These are phyloP conservation scores for Halocynthia roretzi DNA, from an alignment of 23 tunicate genomes.

Conservation along the genomic window DNA sequence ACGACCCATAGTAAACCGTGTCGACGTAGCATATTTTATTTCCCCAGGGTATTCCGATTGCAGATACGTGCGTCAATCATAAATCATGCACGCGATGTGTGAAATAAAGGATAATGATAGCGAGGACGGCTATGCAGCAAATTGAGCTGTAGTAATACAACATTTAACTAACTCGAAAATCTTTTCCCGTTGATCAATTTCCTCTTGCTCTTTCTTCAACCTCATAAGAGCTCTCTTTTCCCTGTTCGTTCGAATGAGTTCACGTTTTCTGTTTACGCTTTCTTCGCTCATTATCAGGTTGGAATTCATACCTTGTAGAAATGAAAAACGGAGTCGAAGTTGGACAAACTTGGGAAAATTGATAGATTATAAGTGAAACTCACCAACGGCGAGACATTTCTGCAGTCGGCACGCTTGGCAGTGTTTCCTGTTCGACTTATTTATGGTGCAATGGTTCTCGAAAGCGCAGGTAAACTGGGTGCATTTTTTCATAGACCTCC, in stretches of 20 bases:
- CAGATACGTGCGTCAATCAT: too few relatives aligned
- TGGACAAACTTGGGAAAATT: neutral
- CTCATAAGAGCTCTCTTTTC: constrained; percentile 53
- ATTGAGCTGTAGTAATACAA: too few relatives aligned
- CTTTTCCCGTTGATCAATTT: constrained; percentile 55
- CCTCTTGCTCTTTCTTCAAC: constrained; percentile 41
- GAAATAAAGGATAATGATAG: too few relatives aligned
- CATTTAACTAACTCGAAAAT: constrained; percentile 13
- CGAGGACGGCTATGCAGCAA: too few relatives aligned
- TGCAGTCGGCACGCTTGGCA: constrained; percentile 94
- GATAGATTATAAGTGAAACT: neutral
- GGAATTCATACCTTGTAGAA: constrained; percentile 62
- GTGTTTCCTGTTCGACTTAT: constrained; percentile 76
- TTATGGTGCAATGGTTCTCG: constrained; percentile 67
- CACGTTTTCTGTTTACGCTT: constrained; percentile 74
- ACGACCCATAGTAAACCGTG: too few relatives aligned
- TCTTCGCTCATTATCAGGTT: constrained; percentile 78
- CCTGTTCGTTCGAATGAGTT: constrained; percentile 59
- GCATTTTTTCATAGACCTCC: constrained; percentile 76
- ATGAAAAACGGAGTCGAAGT: too few relatives aligned
- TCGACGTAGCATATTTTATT: too few relatives aligned
- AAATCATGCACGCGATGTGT: too few relatives aligned
- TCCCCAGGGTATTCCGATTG: too few relatives aligned
- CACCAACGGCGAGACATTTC: constrained; percentile 60
- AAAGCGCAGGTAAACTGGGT: constrained; percentile 69